These are phyloP conservation scores for Limonius californicus DNA, from an alignment of 1,140 invertebrate species.

Conservation along the genomic window DNA sequence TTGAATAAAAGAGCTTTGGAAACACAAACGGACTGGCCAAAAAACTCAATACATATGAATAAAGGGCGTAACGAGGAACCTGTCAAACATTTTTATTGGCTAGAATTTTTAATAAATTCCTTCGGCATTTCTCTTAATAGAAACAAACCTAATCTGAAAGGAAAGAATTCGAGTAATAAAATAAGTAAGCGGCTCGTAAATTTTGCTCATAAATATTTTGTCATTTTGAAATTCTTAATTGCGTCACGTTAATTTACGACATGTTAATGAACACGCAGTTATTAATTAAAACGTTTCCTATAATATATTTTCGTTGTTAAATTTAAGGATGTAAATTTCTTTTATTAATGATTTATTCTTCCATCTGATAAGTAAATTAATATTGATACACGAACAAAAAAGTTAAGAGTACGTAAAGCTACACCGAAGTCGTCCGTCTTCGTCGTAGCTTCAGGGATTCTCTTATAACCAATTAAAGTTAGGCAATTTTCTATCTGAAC, in stretches of 20 bases:
- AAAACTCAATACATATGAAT: not conserved
- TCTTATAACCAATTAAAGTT: constrained; percentile 13
- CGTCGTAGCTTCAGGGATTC: not conserved
- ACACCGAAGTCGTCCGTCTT: not conserved
- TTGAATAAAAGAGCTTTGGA: not conserved
- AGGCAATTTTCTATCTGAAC: constrained; percentile 13
- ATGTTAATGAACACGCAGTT: not conserved
- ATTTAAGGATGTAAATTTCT: not conserved
- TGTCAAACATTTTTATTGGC: constrained; percentile 2
- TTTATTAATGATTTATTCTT: constrained; percentile 1
- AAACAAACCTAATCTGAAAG: not conserved
- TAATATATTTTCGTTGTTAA: not conserved
- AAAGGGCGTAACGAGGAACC: not conserved
- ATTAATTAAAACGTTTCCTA: constrained; percentile 4
- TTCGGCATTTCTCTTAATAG: not conserved
- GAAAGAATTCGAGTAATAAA: constrained; percentile 3
- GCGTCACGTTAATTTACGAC: constrained; percentile 5
- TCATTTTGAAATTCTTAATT: constrained; percentile 12
- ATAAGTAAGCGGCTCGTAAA: not conserved
- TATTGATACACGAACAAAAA: not conserved
- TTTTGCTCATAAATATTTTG: constrained; percentile 1
- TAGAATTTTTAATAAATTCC: not conserved
- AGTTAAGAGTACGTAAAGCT: not conserved
- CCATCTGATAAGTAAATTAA: constrained; percentile 7
- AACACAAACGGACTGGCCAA: too few species aligned